Base-by-base conservation (phyloP, 2,888 invertebrate genomes). In the Epinotia bilunana region DNA sequence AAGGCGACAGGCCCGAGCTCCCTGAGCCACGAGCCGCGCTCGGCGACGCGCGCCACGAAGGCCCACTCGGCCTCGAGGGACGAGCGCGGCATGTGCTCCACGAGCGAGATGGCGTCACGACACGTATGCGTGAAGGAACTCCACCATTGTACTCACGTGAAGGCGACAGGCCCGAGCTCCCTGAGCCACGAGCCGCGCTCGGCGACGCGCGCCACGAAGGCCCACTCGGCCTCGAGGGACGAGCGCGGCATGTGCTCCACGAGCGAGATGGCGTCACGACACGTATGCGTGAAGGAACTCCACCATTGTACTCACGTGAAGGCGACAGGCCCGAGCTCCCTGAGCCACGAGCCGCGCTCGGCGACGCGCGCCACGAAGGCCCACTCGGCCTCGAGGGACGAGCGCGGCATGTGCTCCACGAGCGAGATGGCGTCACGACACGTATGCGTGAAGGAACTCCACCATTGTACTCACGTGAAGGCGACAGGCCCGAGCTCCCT, bases 61-160 rank as follows among this genome's bases (percentile, higher is more conserved):
- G 95, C 95, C 98, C 98, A 98, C 88, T 99, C 98, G 76, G 97
- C 96, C 87, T 98, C 97, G 77, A 99, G 94, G 23, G 96, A 95
- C 81, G 96, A 95, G 86, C 98, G 98, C 77, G 96, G 95, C 83
- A 96, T 93, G 77, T 95, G 95, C 85, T 96, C 95, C 90, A 96
- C 95, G 78, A 95, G 92, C 5, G 98, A 97, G 96, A 98, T 97
- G 83, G 96, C 96, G 78, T n/a, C n/a, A n/a, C n/a, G n/a, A n/a
- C n/a, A n/a, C n/a, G n/a, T n/a, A n/a, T n/a, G n/a, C n/a, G n/a
- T n/a, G n/a, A n/a, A n/a, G n/a, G 28, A 28, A 28, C 6, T 33
- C 1, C 1, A 13, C 0, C 16, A 49, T 5, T 1, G 9, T 9
- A 86, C 90, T 88, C 81, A 96, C 96, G 97, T 97, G 91, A 98